phyloP scores from a whole-genome alignment of 2,113 vertebrate genomes.

The Chloropsis cyanopogon region DNA sequence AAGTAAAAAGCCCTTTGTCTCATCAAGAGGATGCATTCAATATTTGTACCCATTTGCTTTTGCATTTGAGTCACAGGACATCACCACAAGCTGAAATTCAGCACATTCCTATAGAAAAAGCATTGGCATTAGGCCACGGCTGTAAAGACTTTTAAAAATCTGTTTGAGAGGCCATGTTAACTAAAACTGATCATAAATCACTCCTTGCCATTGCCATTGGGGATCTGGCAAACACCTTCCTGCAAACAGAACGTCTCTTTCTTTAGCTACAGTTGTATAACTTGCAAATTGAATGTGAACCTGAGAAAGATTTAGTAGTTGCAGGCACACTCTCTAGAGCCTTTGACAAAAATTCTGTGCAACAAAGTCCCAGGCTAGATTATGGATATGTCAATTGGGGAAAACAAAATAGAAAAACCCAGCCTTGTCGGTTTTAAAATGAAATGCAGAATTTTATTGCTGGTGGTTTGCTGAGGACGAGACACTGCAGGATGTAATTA shows the following conservation, averaged over 20 bases:
- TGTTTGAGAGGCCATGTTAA: slow-evolving; percentile 49
- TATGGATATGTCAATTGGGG: slow-evolving; percentile 49
- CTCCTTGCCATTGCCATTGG: slow-evolving; percentile 47
- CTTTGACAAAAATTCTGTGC: slow-evolving; percentile 59
- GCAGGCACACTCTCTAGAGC: slow-evolving; percentile 42
- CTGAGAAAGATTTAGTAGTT: slow-evolving; percentile 65
- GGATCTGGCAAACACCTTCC: slow-evolving; percentile 62
- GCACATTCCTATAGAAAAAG: slow-evolving; percentile 1
- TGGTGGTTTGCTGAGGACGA: slow-evolving; percentile 50
- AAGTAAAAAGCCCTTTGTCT: background rate
- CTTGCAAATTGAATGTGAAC: slow-evolving; percentile 62
- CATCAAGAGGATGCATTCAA: background rate
- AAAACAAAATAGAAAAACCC: slow-evolving; percentile 55
- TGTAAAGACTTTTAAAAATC: slow-evolving; percentile 39
- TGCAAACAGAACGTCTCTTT: slow-evolving; percentile 51
- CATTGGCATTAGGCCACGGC: background rate
- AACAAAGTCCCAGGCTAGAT: slow-evolving; percentile 64
- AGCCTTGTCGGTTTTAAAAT: slow-evolving; percentile 40
- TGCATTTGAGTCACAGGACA: background rate
- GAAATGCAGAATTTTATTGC: slow-evolving; percentile 59
- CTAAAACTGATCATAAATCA: slow-evolving; percentile 61
- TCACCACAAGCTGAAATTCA: background rate
- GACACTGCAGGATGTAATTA: slow-evolving; percentile 65
- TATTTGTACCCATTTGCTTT: background rate
- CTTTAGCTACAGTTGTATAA: slow-evolving; percentile 49